Base-by-base conservation (phyloP, 2,888 invertebrate genomes). In the Macaria liturata region DNA sequence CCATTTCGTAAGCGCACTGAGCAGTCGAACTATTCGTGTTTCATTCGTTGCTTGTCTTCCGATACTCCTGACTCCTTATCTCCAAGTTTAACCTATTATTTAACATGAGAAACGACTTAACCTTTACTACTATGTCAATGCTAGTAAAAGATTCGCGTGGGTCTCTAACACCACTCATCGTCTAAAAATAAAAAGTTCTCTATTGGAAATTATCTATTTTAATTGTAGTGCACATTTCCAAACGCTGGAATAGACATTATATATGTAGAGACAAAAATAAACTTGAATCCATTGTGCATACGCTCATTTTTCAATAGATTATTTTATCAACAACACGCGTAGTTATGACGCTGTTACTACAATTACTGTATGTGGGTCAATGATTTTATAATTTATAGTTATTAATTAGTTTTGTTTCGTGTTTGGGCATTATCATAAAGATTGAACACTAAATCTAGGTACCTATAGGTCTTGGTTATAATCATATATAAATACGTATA, bases 221-320 rank as follows among this genome's bases (percentile, higher is more conserved):
- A 45, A 34, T 50, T 43, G 8, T n/a, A 42, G n/a, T 50, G 34
- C 20, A 43, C 32, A 32, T 44, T 50, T 44, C 7, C 37, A 45
- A 9, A 45, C 37, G 50, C 42, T 40, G 45, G 49, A 55, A 49
- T 55, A 34, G 40, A 49, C 20, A 55, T 49, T 46, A 49, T 49
- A 49, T 49, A 31, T 20, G 47, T 32, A 20, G 32, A 55, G 49
- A 55, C 45, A 44, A 40, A 55, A 55, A 55, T 55, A 55, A 49
- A 55, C 46, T 4, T 4, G 5, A 4, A 42, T 45, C 31, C 45
- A 45, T 51, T 44, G 37, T 39, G 37, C 44, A 45, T 51, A 30
- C 32, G 51, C 51, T 45, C 37, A 45, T 37, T 51, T 51, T 51
- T 45, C 44, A 43, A 37, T 39, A 20, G 30, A 31, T 42, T 42